These are phyloP conservation scores for Andrena hattorfiana DNA, from an alignment of 2,888 invertebrate genomes.

Conservation along the genomic window DNA sequence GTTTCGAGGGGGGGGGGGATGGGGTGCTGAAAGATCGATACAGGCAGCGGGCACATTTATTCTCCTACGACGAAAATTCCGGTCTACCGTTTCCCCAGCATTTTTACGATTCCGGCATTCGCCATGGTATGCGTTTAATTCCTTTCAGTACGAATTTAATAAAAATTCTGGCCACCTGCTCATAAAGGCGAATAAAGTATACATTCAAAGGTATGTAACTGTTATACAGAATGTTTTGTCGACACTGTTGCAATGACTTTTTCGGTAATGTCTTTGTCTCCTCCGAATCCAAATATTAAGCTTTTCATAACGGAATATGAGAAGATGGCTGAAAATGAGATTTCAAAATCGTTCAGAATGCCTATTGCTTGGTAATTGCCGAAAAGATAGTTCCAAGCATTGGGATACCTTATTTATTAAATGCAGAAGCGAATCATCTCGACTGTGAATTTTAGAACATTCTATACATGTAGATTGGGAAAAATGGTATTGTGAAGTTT, in stretches of 20 bases:
- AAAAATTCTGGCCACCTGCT: not conserved
- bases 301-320: no score
- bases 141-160: not conserved
- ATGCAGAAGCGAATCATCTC: not conserved
- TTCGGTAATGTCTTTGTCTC: not conserved
- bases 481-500: constrained; percentile 65
- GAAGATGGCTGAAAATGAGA: not conserved
- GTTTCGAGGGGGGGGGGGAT: not conserved
- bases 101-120: constrained; percentile 3
- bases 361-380: not conserved
- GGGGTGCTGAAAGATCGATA: constrained; percentile 26
- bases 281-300: not conserved
- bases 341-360: not conserved
- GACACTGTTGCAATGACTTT: not conserved
- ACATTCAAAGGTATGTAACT: not conserved
- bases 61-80: not conserved
- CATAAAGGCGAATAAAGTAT: not conserved
- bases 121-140: not conserved
- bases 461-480: constrained; percentile 39
- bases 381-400: not conserved
- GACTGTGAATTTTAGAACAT: no score
- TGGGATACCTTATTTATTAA: not conserved
- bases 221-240: not conserved
- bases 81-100: not conserved
- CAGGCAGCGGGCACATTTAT: constrained; percentile 2